Evolutionary conservation across 2,888 invertebrate genomes (phyloP), one percentile per base, ranked within the genome.

Genomic region (Coelinius sp.): DNA sequence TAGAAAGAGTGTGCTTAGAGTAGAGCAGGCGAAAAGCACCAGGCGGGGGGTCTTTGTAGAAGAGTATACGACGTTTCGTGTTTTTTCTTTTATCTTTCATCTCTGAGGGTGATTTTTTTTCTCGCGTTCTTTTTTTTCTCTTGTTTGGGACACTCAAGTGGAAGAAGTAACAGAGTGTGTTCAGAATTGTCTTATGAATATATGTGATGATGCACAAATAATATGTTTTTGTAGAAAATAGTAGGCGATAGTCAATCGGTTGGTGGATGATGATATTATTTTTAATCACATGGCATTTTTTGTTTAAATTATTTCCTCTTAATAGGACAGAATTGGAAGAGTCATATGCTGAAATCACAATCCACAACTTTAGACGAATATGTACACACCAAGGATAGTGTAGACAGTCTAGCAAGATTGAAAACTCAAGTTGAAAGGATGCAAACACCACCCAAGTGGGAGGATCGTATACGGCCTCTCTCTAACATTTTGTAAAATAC

Each of bases 41-140:
- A 17, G 31, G 31, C n/a, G n/a, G 72, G 71, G 68, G 41, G 20
- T 64, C 64, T 63, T 64, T 44, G 20, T 7, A 53, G 44, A 35
- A 64, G 53, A 62, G 49, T 62, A 63, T 63, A 68, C 63, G 63
- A 62, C 68, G 24, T 44, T 53, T 38, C 41, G 44, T 41, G 22
- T 49, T 66, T 59, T 44, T 44, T 10, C 44, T 68, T 70, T 65
- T n/a, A n/a, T n/a, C n/a, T n/a, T 62, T 64, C 67, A 49, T 63
- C 62, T 20, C 63, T 44, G 17, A 52, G 64, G 46, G 71, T 62
- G n/a, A n/a, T n/a, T 70, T 41, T 74, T 68, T 69, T 31, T 49
- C 59, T 66, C 68, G 41, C 72, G 44, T 70, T 70, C n/a, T n/a
- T 70, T 41, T 74, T 68, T 69, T 31, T 49, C 59, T 66, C 68